Evolutionary conservation across 2,888 invertebrate genomes (phyloP).

Genomic region (Rotaria sp.): DNA sequence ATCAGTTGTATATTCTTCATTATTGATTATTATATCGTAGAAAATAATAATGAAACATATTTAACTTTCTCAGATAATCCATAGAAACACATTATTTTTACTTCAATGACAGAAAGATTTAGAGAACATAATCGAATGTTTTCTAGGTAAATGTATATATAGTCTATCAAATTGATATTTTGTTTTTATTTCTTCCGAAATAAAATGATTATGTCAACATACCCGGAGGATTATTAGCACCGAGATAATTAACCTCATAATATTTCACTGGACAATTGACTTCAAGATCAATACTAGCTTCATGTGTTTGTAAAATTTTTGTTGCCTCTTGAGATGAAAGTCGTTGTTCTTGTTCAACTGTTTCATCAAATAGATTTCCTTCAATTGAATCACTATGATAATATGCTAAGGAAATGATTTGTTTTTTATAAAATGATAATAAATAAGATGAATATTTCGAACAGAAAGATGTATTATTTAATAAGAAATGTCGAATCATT

Average conservation of each 20-base stretch:
- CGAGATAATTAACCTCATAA: constrained; percentile 36
- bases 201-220: not conserved
- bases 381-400: not conserved
- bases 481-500: not conserved
- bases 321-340: constrained; percentile 32
- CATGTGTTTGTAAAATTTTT: constrained; percentile 32
- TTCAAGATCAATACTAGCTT: constrained; percentile 33
- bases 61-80: too few species aligned
- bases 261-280: constrained; percentile 35
- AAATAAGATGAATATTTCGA: not conserved
- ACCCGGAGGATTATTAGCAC: constrained; percentile 35
- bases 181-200: too few species aligned
- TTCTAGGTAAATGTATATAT: too few species aligned
- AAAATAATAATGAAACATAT: too few species aligned
- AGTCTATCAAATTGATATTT: too few species aligned
- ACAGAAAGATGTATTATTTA: not conserved
- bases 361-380: not conserved
- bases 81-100: too few species aligned
- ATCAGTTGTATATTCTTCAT: too few species aligned
- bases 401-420: not conserved
- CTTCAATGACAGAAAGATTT: too few species aligned
- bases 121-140: too few species aligned
- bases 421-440: not conserved
- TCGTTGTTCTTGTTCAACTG: not conserved
- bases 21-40: too few species aligned